Conservation (phyloP, 2,113 vertebrate species). For the Hemibagrus wyckioides region DNA sequence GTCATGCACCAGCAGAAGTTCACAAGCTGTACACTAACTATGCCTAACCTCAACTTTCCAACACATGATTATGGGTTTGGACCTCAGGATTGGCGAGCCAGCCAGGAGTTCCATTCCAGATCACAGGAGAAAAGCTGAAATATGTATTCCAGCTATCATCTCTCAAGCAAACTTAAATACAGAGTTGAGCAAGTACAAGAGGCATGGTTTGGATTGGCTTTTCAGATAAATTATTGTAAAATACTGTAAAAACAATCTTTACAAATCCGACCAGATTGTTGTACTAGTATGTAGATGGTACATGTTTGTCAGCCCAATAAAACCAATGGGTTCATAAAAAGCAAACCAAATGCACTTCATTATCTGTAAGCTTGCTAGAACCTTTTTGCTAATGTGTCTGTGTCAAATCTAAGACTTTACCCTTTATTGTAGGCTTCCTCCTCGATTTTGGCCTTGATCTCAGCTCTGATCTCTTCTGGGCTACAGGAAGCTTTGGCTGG, state of each 20-base stretch:
- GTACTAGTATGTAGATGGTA: not conserved
- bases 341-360: not conserved
- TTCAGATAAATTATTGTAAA: not conserved
- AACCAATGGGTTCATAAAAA: not conserved
- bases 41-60: not conserved
- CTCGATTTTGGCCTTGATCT: slow-evolving; percentile 87
- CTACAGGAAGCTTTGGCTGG: slow-evolving; percentile 70
- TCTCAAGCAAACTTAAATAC: not conserved
- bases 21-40: not conserved
- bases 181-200: not conserved
- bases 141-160: not conserved
- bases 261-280: not conserved
- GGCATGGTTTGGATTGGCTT: not conserved
- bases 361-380: not conserved
- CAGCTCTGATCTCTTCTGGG: slow-evolving; percentile 81
- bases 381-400: no score
- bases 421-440: slow-evolving; percentile 93
- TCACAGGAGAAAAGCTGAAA: not conserved
- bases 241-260: not conserved
- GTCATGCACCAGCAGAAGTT: not conserved
- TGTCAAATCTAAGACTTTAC: slow-evolving; percentile 62
- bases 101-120: not conserved
- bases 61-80: not conserved
- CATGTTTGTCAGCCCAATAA: not conserved
- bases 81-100: not conserved